phyloP scores from a whole-genome alignment of 2,113 vertebrate species.

The Toxostoma redivivum region DNA sequence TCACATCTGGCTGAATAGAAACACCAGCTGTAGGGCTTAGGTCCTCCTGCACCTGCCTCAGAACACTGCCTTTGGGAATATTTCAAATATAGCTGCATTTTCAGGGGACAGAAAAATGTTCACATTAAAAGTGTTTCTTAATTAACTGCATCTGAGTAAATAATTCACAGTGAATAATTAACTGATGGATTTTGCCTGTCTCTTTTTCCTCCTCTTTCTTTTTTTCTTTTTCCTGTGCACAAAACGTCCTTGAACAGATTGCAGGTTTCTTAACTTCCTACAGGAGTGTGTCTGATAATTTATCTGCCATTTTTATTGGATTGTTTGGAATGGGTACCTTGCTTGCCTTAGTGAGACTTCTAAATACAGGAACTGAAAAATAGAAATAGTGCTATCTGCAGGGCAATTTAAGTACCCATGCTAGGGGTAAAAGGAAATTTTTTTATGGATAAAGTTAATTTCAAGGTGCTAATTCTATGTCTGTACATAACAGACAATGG shows the following conservation, averaged over 20 bases:
- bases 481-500: background rate
- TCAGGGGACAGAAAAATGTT: background rate
- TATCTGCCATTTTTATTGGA: constrained; percentile 41
- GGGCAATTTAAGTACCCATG: background rate
- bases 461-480: background rate
- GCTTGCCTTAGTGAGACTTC: background rate
- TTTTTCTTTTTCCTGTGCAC: background rate
- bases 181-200: background rate
- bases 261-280: constrained; percentile 36
- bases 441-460: background rate
- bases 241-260: constrained; percentile 25
- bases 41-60: background rate
- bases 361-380: background rate
- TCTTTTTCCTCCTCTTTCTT: background rate
- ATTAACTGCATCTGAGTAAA: constrained; percentile 49
- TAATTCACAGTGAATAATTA: constrained; percentile 57
- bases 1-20: background rate
- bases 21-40: background rate
- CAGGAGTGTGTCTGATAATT: background rate
- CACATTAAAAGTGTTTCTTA: background rate
- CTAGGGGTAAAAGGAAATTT: background rate
- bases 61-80: background rate
- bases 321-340: background rate
- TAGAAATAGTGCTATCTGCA: constrained; percentile 1
- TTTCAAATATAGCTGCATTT: background rate